Percentiles rank a stretch among this genome's conserved stretches.
Conservation (phyloP, 2,797 vertebrate genomes). For the Ctenopoma multispine region DNA sequence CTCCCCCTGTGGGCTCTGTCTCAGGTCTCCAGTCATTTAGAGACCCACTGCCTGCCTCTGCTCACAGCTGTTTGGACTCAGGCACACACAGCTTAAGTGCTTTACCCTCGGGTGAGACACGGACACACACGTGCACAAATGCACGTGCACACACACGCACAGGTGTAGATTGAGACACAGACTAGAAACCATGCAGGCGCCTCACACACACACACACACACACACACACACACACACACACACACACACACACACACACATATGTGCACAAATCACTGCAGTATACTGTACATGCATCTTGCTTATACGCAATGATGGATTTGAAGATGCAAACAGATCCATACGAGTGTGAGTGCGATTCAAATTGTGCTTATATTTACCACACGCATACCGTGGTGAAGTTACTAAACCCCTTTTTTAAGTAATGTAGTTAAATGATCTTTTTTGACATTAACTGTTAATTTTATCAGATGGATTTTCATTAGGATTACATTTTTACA, state of each 20-base stretch:
- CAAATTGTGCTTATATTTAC: constrained; percentile 7
- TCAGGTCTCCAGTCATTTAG: constrained; percentile 78
- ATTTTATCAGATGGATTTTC: background rate
- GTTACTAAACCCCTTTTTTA: background rate
- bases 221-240: background rate
- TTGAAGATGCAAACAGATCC: constrained; percentile 46
- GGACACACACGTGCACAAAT: constrained; percentile 42
- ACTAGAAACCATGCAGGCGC: constrained; percentile 35
- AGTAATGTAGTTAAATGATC: no score
- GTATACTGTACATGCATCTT: constrained; percentile 45
- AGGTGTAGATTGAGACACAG: constrained; percentile 63
- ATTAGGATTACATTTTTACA: no score
- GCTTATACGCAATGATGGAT: constrained; percentile 61
- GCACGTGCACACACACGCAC: constrained; percentile 34
- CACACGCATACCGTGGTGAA: constrained; percentile 25
- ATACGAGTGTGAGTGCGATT: constrained; percentile 26
- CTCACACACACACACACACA: constrained; percentile 9
- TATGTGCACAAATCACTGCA: constrained; percentile 67
- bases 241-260: background rate
- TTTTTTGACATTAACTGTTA: background rate
- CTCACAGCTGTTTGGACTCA: constrained; percentile 88
- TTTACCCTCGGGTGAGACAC: constrained; percentile 84
- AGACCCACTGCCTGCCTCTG: constrained; percentile 68
- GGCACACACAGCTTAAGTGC: constrained; percentile 85
- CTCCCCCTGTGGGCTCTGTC: constrained; percentile 75